Evolutionary conservation across 2,888 invertebrate species (phyloP).

Genomic region (Tricholauxania praeusta): DNA sequence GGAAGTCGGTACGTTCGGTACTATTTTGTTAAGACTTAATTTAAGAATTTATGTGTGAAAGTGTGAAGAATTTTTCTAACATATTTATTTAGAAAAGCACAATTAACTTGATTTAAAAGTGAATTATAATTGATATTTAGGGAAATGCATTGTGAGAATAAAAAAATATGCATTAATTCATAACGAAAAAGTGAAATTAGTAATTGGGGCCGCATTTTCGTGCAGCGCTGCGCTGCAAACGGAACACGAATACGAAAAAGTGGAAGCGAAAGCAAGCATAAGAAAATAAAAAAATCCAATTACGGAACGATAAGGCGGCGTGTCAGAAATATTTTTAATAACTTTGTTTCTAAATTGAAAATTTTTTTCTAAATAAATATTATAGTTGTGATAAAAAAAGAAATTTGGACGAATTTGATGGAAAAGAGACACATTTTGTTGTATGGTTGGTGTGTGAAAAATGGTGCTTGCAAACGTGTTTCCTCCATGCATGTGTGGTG

Average conservation of each 20-base stretch:
- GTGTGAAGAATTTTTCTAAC: not conserved
- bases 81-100: slow-evolving; percentile 7
- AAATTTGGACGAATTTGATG: not conserved
- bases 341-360: not conserved
- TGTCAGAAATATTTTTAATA: slow-evolving; percentile 15
- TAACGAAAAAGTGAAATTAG: slow-evolving; percentile 32
- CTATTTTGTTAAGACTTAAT: slow-evolving; percentile 34
- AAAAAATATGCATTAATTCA: slow-evolving; percentile 19
- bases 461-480: slow-evolving; percentile 31
- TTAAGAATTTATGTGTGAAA: not conserved
- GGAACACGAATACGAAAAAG: slow-evolving; percentile 39
- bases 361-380: not conserved
- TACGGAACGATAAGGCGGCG: slow-evolving; percentile 18
- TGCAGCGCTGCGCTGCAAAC: slow-evolving; percentile 29
- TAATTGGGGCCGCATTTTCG: slow-evolving; percentile 42
- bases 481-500: slow-evolving; percentile 18
- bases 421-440: slow-evolving; percentile 4
- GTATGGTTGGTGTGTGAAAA: slow-evolving; percentile 7
- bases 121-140: slow-evolving; percentile 1
- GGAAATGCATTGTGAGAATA: not conserved
- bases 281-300: slow-evolving; percentile 26
- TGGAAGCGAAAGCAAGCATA: slow-evolving; percentile 17
- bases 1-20: slow-evolving; percentile 58
- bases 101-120: slow-evolving; percentile 7
- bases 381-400: not conserved